These are phyloP conservation scores for Phycodurus eques DNA, from an alignment of 2,113 vertebrate species.

Conservation along the genomic window DNA sequence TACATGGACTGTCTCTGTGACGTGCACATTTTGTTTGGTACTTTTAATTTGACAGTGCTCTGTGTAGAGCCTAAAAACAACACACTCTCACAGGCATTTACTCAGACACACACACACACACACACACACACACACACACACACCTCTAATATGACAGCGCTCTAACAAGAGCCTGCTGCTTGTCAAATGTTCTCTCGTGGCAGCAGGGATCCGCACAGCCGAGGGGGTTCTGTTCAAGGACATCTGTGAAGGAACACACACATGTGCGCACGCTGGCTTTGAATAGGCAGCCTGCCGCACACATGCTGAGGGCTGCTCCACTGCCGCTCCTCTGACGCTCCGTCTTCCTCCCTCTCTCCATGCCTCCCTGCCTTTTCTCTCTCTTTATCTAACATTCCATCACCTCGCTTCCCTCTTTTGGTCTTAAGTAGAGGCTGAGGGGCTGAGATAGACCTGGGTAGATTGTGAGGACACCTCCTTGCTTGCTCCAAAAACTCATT, in stretches of 20 bases:
- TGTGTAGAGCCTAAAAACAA: constrained; percentile 65
- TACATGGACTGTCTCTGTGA: constrained; percentile 60
- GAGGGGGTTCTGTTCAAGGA: constrained; percentile 78
- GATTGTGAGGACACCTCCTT: constrained; percentile 65
- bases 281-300: constrained; percentile 67
- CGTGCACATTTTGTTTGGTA: constrained; percentile 76
- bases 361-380: constrained; percentile 36
- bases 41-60: constrained; percentile 79
- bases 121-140: constrained; percentile 35
- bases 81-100: constrained; percentile 34
- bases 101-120: constrained; percentile 20
- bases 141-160: constrained; percentile 80
- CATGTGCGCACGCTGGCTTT: constrained; percentile 60
- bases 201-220: constrained; percentile 71
- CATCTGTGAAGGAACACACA: constrained; percentile 67
- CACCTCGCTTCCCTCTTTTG: constrained; percentile 49
- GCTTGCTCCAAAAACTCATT: constrained; percentile 55
- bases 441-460: constrained; percentile 58
- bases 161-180: constrained; percentile 78
- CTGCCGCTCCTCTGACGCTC: constrained; percentile 57
- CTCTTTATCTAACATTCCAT: constrained; percentile 63
- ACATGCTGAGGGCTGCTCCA: constrained; percentile 65
- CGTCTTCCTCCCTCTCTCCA: constrained; percentile 46
- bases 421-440: constrained; percentile 67
- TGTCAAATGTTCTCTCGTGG: constrained; percentile 75